These are phyloP conservation scores for Tetramorium simillimum DNA, from an alignment of 1,140 invertebrate genomes.

Conservation along the genomic window DNA sequence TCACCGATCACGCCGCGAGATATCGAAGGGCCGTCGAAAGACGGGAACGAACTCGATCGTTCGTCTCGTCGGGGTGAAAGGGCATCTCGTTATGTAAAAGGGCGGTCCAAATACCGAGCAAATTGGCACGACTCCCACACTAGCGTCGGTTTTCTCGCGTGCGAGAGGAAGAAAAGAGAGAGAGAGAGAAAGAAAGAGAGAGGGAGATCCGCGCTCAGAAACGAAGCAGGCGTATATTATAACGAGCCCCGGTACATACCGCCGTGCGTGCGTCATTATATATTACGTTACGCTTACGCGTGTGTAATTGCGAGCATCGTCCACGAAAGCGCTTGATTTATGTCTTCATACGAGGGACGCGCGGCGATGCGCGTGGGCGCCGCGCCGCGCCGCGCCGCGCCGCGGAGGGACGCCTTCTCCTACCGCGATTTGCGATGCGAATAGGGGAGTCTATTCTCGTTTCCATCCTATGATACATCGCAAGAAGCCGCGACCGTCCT, in stretches of 20 bases:
- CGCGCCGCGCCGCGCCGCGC: slow-evolving; percentile 50
- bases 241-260: slow-evolving; percentile 77
- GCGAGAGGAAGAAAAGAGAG: slow-evolving; percentile 21
- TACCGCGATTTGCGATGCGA: background rate
- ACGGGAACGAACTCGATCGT: slow-evolving; percentile 57
- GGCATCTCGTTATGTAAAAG: slow-evolving; percentile 76
- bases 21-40: slow-evolving; percentile 47
- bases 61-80: slow-evolving; percentile 66
- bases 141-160: slow-evolving; percentile 66
- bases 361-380: slow-evolving; percentile 77
- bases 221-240: slow-evolving; percentile 76
- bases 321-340: slow-evolving; percentile 84
- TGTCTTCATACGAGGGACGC: slow-evolving; percentile 82
- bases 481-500: slow-evolving; percentile 29
- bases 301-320: slow-evolving; percentile 84
- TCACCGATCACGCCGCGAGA: slow-evolving; percentile 41
- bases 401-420: slow-evolving; percentile 51
- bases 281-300: slow-evolving; percentile 81
- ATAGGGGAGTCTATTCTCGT: slow-evolving; percentile 40
- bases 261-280: slow-evolving; percentile 77
- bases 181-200: background rate
- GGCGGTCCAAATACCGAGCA: slow-evolving; percentile 80
- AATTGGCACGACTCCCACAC: slow-evolving; percentile 84
- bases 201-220: slow-evolving; percentile 57
- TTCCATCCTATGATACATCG: slow-evolving; percentile 54